These are phyloP conservation scores for Emberiza fucata DNA, from an alignment of 2,113 vertebrate species.

Conservation along the genomic window DNA sequence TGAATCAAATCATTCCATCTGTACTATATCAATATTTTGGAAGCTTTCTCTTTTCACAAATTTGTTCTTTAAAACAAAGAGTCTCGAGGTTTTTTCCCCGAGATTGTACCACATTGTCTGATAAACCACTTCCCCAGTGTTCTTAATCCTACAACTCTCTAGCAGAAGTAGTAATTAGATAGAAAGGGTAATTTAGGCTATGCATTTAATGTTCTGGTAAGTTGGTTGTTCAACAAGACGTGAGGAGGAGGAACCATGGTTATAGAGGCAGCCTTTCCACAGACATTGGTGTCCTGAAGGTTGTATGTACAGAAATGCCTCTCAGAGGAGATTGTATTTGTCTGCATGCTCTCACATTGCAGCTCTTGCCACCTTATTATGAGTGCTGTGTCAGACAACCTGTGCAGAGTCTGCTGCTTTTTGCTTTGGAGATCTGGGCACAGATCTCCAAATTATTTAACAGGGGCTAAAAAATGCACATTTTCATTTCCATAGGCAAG, in stretches of 20 bases:
- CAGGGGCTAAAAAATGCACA: background rate
- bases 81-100: background rate
- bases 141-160: background rate
- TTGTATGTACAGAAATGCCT: background rate
- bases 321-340: background rate
- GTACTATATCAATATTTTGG: slow-evolving; percentile 58
- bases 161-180: background rate
- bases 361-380: background rate
- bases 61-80: background rate
- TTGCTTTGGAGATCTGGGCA: background rate
- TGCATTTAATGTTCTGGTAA: background rate
- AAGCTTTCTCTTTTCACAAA: slow-evolving; percentile 10
- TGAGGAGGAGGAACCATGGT: background rate
- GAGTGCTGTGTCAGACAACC: background rate
- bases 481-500: background rate
- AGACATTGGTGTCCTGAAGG: background rate
- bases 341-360: background rate
- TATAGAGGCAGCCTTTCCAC: background rate
- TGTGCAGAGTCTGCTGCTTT: background rate
- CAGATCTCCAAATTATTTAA: background rate
- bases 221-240: background rate
- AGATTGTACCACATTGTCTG: background rate
- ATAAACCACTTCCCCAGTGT: background rate
- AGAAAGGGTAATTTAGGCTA: background rate
- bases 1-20: slow-evolving; percentile 54